A percentile compares a stretch with the other conserved stretches of the same genome.
These are phyloP conservation scores for Lordiphosa fenestrarum DNA, from an alignment of 2,888 invertebrate species.

Conservation along the genomic window DNA sequence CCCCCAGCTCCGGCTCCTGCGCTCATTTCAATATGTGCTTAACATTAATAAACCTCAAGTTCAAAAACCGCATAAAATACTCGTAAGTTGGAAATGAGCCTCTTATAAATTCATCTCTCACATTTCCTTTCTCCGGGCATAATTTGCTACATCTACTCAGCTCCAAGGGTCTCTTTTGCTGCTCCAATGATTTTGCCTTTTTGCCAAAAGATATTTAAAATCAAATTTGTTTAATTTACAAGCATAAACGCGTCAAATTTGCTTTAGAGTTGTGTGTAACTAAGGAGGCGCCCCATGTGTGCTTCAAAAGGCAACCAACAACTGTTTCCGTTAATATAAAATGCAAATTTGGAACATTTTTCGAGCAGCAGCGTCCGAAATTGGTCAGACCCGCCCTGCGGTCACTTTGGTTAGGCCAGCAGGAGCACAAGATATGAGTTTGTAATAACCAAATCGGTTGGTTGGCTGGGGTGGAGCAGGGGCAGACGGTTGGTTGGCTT, in stretches of 20 bases:
- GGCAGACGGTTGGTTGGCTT: constrained; percentile 4
- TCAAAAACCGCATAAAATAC: constrained; percentile 39
- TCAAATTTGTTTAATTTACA: constrained; percentile 74
- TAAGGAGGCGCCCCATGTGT: constrained; percentile 24
- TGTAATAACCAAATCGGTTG: constrained; percentile 72
- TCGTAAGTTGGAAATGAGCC: constrained; percentile 32
- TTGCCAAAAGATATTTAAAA: constrained; percentile 72
- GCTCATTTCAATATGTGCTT: constrained; percentile 30
- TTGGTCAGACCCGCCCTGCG: constrained; percentile 45
- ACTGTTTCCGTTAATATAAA: constrained; percentile 77
- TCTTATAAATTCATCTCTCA: constrained; percentile 21
- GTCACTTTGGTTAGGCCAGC: constrained; percentile 58
- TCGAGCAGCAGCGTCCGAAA: constrained; percentile 47
- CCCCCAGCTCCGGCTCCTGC: constrained; percentile 8
- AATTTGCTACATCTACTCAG: constrained; percentile 16
- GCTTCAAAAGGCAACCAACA: constrained; percentile 75
- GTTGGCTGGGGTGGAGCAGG: constrained; percentile 10
- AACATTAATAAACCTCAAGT: constrained; percentile 40
- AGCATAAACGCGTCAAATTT: constrained; percentile 76
- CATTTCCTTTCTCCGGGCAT: constrained; percentile 22
- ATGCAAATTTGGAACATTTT: constrained; percentile 73
- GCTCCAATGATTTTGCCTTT: constrained; percentile 33
- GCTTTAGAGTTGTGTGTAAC: constrained; percentile 62
- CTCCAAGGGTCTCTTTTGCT: constrained; percentile 34
- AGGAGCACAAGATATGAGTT: constrained; percentile 65